A percentile compares a stretch with the other conserved stretches of the same genome.
These are phyloP conservation scores for Eulemur macaco DNA, from an alignment of 2,113 vertebrate genomes.

Conservation along the genomic window DNA sequence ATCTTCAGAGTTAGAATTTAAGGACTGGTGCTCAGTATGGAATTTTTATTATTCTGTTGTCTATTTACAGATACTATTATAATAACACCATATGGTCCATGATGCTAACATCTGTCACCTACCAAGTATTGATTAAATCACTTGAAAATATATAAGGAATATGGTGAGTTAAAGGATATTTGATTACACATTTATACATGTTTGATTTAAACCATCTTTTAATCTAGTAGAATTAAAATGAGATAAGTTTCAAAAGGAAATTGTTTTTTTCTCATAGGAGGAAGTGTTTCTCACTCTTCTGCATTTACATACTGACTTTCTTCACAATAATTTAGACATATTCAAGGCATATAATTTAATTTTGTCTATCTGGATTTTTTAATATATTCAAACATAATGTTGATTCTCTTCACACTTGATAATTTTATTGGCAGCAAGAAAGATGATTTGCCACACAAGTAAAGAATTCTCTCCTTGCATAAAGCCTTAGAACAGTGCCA, in stretches of 20 bases:
- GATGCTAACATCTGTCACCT: not conserved
- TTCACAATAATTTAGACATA: not conserved
- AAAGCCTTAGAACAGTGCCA: not conserved
- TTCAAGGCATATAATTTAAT: not conserved
- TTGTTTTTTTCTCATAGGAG: not conserved
- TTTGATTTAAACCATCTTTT: not conserved
- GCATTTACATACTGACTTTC: not conserved
- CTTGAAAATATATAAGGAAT: not conserved
- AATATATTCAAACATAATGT: not conserved
- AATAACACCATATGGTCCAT: not conserved
- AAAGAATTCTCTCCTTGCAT: not conserved
- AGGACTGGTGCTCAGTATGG: not conserved
- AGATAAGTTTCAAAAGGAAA: not conserved
- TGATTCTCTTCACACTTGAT: not conserved
- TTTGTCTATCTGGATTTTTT: not conserved
- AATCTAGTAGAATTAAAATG: constrained; percentile 18
- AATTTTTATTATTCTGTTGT: constrained; percentile 31
- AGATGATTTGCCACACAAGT: not conserved
- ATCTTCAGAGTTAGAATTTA: not conserved
- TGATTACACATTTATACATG: constrained; percentile 27
- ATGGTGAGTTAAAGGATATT: not conserved
- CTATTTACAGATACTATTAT: not conserved
- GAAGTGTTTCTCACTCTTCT: not conserved
- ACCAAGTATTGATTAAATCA: constrained; percentile 10
- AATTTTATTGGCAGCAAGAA: not conserved